phyloP scores from a whole-genome alignment of 2,888 invertebrate species.

The Furcula furcula region DNA sequence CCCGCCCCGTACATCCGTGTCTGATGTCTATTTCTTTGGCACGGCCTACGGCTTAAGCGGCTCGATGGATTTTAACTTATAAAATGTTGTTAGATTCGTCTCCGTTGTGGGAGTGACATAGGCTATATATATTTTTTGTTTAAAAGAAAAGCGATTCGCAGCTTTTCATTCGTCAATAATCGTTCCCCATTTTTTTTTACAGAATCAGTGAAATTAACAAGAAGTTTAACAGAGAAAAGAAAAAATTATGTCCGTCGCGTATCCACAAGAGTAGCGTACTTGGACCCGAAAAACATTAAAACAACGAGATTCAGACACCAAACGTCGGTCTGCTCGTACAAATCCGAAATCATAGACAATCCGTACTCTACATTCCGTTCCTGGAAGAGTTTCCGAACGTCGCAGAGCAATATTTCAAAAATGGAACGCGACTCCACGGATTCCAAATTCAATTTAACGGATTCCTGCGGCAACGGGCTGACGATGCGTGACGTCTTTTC shows the following conservation, averaged over 20 bases:
- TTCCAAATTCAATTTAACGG: conserved; percentile 59
- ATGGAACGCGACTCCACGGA: conserved; percentile 52
- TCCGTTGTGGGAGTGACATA: too few species aligned
- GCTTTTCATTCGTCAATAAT: too few species aligned
- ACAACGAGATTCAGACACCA: conserved; percentile 55
- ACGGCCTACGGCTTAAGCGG: too few species aligned
- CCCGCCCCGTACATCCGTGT: too few species aligned
- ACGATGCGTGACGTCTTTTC: conserved; percentile 20
- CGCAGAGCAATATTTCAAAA: conserved; percentile 56
- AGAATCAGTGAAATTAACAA: conserved; percentile 78
- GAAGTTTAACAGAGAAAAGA: conserved; percentile 83
- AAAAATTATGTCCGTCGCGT: conserved; percentile 85
- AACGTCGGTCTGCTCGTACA: conserved; percentile 67
- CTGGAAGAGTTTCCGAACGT: conserved; percentile 72
- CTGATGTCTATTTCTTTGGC: too few species aligned
- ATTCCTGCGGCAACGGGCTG: conserved; percentile 49
- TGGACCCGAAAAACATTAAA: conserved; percentile 57
- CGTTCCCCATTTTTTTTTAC: too few species aligned
- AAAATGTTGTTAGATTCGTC: too few species aligned
- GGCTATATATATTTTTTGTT: too few species aligned
- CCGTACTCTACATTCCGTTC: conserved; percentile 70
- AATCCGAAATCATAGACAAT: conserved; percentile 57
- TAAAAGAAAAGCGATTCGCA: too few species aligned
- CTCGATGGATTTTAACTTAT: too few species aligned
- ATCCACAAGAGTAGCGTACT: conserved; percentile 78